Evolutionary conservation across 2,797 vertebrate genomes (phyloP), one percentile per base, ranked within the genome.

Genomic region (Tinamus major): DNA sequence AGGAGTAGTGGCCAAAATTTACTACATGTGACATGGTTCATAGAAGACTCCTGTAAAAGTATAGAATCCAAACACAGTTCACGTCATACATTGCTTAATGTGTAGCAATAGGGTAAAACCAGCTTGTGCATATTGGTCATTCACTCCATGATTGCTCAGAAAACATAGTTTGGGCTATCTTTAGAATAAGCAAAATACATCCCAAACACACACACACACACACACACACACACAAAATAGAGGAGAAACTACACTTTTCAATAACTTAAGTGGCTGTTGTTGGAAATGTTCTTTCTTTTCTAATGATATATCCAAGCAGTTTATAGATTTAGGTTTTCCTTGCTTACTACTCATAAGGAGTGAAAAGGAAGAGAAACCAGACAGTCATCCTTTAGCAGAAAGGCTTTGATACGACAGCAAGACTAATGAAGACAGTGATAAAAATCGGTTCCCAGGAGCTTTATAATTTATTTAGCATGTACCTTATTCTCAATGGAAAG

Each of bases 341-440:
- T 86, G 31, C 35, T 87, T 85, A 59, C 10, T 85, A 59, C 10
- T 93, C 65, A 79, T 42, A 63, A 21, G 46, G 0, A 0, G 41
- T 29, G n/a, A 86, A 64, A 87, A 91, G 58, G 48, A 90, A 93
- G 31, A 91, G 24, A 85, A 70, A 90, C 18, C 62, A 94, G 71
- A 90, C 9, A 53, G 17, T 31, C 77, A 33, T 58, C 56, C 62
- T 69, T 11, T 42, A 62, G 65, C 39, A 37, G 65, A 95, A 81
- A 89, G 70, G 64, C 31, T 82, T 64, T 21, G 24, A 91, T 61
- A 62, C 2, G 7, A 83, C 85, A 87, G 64, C 29, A 65, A 68
- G 70, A 83, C 74, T 79, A 90, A 95, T 31, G 56, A 93, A 85
- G 24, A 67, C 12, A 58, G 37, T 0, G 7, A 93, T 85, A 78